Evolutionary conservation across 2,797 vertebrate species (phyloP).

Genomic region (Taeniopygia guttata): DNA sequence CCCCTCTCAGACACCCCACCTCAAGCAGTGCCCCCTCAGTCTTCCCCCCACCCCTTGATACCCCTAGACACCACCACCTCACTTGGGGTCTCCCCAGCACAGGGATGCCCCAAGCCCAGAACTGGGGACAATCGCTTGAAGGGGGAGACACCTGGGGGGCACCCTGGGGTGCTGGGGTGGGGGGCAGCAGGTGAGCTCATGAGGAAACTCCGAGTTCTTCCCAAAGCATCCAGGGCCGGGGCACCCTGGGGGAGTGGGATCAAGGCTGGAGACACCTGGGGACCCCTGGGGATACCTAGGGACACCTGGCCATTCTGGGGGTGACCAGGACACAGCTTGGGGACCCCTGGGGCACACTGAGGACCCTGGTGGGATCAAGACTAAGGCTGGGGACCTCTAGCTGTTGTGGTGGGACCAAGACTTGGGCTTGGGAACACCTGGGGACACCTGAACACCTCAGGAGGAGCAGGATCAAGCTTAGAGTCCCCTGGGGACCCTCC

Average conservation of each 20-base stretch:
- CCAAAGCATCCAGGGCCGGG: neutral
- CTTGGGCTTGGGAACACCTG: neutral
- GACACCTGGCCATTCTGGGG: neutral
- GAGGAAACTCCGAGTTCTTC: neutral
- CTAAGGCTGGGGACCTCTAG: neutral
- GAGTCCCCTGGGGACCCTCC: neutral
- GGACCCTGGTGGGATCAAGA: neutral
- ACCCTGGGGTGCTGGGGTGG: neutral
- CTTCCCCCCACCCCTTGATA: neutral
- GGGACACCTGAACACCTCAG: neutral
- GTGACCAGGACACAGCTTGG: neutral
- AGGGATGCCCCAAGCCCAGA: neutral
- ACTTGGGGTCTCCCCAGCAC: neutral
- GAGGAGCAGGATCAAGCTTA: neutral
- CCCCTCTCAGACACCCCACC: too few relatives aligned
- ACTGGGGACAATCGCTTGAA: neutral
- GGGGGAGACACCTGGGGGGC: neutral
- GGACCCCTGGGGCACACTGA: neutral
- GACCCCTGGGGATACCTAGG: neutral
- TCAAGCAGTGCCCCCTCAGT: neutral
- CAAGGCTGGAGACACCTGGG: neutral
- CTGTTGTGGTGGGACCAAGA: rapidly evolving
- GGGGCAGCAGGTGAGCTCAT: neutral
- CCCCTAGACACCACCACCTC: neutral
- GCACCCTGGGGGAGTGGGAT: neutral